Evolutionary conservation across 2,113 vertebrate species (phyloP), one percentile per base, ranked within the genome.

Genomic region (Pollachius pollachius): DNA sequence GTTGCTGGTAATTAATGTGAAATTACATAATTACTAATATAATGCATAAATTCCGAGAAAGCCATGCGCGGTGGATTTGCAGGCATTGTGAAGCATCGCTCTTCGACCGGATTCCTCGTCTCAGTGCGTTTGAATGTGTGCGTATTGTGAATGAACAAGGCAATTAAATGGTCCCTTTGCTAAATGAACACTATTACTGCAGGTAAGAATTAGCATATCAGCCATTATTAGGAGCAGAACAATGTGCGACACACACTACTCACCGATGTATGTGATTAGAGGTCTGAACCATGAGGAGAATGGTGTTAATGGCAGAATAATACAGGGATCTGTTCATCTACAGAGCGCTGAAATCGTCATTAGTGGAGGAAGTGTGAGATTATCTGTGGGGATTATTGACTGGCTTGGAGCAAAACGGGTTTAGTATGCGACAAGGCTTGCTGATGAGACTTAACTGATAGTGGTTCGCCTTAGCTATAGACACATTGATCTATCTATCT

Each of bases 1-100:
- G 66, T 78, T 74, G 69, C 73, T 77, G 80, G 30, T 27, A 77
- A 78, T 81, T 84, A 82, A 64, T 63, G 75, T 34, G 61, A 69
- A 77, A 87, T 84, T 81, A 86, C 68, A 34, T 27, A 80, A 84
- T 85, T 86, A 85, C 87, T 79, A 88, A 83, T 81, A 80, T 83
- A 87, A 90, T 78, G 74, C 66, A 70, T 68, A 65, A 63, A 67
- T 80, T 76, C 83, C 71, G 70, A 76, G 78, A 80, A 79, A 48
- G 52, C 6, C 37, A 41, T n/a, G 37, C 37, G 9, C 1, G 27
- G 27, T 27, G 27, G 27, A 27, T 27, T 27, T 27, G 27, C 27
- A 27, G 27, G 27, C 27, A 27, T 27, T 27, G 27, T 27, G 27
- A 27, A 27, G 27, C 27, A 4, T 27, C 27, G 27, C 27, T 27